Base-by-base conservation (phyloP, 2,888 invertebrate genomes). In the Callyntrura sp. region DNA sequence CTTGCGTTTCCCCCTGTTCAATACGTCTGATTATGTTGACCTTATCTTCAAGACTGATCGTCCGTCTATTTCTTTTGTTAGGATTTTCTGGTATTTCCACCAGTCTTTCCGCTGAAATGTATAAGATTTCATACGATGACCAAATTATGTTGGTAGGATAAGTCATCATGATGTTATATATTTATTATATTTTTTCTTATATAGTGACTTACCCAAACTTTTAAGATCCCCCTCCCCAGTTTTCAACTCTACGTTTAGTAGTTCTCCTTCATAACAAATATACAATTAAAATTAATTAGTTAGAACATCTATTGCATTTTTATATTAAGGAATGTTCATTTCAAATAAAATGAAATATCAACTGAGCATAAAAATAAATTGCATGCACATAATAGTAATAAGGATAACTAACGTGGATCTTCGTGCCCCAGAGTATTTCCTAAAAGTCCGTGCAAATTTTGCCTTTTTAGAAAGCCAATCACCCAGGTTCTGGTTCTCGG, bases 21-120 rank as follows among this genome's bases (percentile, higher is more conserved):
- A 91, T 91, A n/a, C 88, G 55, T 25, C 79, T 12, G 9, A 91
- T 91, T n/a, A 91, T 91, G n/a, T 85, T 85, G 4, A 85, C 65
- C 62, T 91, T 91, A 45, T 91, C 91, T 9, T 81, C 62, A 0
- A 91, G 55, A 28, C 84, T 86, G 8, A 91, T 88, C 1, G 85
- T 55, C 4, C 91, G 48, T 62, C 88, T 20, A 35, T 88, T 62
- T 62, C 91, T 51, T 65, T 91, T 88, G 48, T 91, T 91, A 0
- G 91, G 91, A 73, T 91, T 91, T 62, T 89, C 91, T 12, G 79
- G 82, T 6, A 91, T 88, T 65, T 91, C 85, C 0, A 85, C 62
- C 4, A 73, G 23, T 23, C 81, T 57, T 2, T 83, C 83, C 17
- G 51, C 86, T 86, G 14, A 20, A 51, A 20, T 11, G 4, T 0